Evolutionary conservation across 1,140 invertebrate species (phyloP).

Genomic region (Adelges cooleyi): DNA sequence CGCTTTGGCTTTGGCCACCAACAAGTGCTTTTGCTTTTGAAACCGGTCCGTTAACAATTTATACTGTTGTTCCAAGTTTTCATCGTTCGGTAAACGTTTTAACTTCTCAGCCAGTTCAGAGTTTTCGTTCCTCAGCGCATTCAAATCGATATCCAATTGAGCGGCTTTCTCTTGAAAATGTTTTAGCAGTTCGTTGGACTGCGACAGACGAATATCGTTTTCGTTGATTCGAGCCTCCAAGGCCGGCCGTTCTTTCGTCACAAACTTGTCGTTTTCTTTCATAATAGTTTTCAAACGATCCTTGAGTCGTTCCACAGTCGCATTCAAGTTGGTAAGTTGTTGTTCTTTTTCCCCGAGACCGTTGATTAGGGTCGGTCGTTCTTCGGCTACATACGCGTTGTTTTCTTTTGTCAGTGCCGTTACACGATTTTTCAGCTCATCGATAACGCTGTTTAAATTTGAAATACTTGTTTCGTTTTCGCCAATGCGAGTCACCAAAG

Average conservation of each 20-base stretch:
- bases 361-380: too few relatives aligned
- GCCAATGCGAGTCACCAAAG: neutral
- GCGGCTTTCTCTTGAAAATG: too few relatives aligned
- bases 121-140: too few relatives aligned
- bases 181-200: too few relatives aligned
- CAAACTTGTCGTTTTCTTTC: neutral
- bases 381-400: too few relatives aligned
- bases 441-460: neutral
- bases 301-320: too few relatives aligned
- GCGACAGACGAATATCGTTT: too few relatives aligned
- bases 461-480: neutral
- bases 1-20: neutral
- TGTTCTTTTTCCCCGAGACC: too few relatives aligned
- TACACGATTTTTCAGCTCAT: neutral
- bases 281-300: neutral
- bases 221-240: too few relatives aligned
- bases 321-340: too few relatives aligned
- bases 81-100: neutral
- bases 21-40: slow-evolving; percentile 14
- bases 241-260: too few relatives aligned
- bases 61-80: neutral
- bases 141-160: too few relatives aligned
- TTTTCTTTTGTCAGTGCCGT: neutral
- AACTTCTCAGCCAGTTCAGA: neutral
- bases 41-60: slow-evolving; percentile 4